Base-by-base conservation (phyloP, 23 tunicate species). In the Styela clava region DNA sequence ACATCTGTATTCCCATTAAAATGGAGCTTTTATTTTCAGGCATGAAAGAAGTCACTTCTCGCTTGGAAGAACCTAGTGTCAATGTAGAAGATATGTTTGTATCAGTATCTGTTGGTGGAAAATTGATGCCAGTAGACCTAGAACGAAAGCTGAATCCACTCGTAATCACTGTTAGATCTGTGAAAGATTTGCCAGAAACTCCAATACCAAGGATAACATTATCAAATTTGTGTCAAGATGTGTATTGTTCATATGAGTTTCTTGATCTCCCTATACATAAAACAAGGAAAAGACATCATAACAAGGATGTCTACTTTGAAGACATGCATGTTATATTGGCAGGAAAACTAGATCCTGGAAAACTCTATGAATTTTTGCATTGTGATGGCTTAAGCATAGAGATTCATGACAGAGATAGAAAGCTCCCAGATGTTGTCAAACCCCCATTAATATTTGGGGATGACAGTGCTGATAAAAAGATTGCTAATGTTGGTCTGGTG, bases 351-450 rank as follows among this genome's bases (percentile, higher is more conserved):
- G 68, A 93, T 64, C 88, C 74, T 0, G 98, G 84, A 12, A 79
- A 62, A 65, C 52, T 93, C 0, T 71, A 86, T 12, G 93, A 88
- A 81, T 93, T 56, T 78, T 79, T 93, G 12, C 86, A 88, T 2
- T 78, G 84, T 31, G 79, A 93, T 31, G 29, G 85, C 1, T 69
- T 93, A 18, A 67, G 73, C 22, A 76, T 93, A 34, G 84, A 87
- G 33, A 81, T 93, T 20, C 98, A 93, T 76, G 98, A 93, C 65
- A 65, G 98, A 78, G 98, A 87, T 63, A 74, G 61, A 65, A 76
- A 73, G 35, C 81, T 76, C 0, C 81, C 81, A 18, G 81, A 76
- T 76, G 65, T 52, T 44, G 81, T 56, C 65, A 91, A 89, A 61
- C 64, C 79, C n/a, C 81, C 87, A 31, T 26, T 78, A 19, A 20